A percentile compares a stretch with the other conserved stretches of the same genome.
These are phyloP conservation scores for Erannis defoliaria DNA, from an alignment of 2,888 invertebrate genomes.

Conservation along the genomic window DNA sequence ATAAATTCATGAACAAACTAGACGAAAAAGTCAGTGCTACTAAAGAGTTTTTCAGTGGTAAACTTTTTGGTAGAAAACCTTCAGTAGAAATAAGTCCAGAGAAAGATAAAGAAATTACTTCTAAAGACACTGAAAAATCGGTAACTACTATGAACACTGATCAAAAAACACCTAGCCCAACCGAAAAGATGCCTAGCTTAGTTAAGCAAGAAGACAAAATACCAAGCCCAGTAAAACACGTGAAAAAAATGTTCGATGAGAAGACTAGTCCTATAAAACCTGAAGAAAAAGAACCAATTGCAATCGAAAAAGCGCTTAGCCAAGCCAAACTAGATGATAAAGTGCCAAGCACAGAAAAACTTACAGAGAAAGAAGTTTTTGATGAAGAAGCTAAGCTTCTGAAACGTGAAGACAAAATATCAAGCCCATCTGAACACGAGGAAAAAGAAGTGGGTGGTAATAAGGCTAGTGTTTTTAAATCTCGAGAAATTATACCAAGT, in stretches of 20 bases:
- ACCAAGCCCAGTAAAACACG: neutral
- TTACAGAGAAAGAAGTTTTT: neutral
- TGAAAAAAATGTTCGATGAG: no score
- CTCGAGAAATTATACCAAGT: neutral
- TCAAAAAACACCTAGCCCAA: neutral
- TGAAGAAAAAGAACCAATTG: neutral
- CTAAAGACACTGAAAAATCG: neutral
- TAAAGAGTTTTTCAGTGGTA: slow-evolving; percentile 58
- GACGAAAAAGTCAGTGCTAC: slow-evolving; percentile 61
- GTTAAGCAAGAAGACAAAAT: neutral
- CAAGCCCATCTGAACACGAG: neutral
- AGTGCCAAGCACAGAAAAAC: slow-evolving; percentile 5
- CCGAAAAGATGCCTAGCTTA: neutral
- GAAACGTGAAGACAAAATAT: neutral
- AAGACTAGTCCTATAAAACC: neutral
- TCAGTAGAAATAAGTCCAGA: slow-evolving; percentile 22
- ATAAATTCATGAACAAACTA: slow-evolving; percentile 58
- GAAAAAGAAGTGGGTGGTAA: no score
- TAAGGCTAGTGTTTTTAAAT: neutral
- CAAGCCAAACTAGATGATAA: slow-evolving; percentile 25
- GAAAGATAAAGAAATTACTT: slow-evolving; percentile 11
- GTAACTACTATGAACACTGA: neutral
- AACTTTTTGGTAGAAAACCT: slow-evolving; percentile 45
- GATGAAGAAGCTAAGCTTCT: neutral
- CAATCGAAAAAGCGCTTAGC: slow-evolving; percentile 24